phyloP scores from a whole-genome alignment of 2,113 vertebrate genomes.

The Poicephalus gulielmi region DNA sequence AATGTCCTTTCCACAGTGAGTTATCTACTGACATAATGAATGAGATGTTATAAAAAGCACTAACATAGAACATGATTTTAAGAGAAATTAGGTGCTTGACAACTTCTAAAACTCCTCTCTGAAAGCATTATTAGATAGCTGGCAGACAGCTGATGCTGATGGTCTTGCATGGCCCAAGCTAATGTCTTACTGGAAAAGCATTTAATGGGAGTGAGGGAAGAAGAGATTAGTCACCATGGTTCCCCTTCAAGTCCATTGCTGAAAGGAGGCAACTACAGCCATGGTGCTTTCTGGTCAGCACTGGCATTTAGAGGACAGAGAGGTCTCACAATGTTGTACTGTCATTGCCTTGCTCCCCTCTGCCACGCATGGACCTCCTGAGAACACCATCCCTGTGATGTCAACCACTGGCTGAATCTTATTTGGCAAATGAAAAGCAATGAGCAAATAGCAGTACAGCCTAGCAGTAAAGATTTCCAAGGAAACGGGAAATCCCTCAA shows the following conservation, averaged over 20 bases:
- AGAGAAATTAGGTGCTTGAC: neutral
- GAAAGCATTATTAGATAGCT: neutral
- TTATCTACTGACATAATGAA: neutral
- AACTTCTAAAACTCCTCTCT: neutral
- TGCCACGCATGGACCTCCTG: neutral
- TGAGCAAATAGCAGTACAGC: neutral
- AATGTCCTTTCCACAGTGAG: neutral
- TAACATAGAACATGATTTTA: neutral
- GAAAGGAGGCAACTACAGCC: neutral
- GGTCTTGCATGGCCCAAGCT: neutral
- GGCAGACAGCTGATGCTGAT: neutral
- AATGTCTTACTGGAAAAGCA: neutral
- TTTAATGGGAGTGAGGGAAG: neutral
- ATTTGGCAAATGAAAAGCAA: neutral
- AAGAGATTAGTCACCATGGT: neutral
- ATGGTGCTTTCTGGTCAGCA: neutral
- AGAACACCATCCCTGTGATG: fast-evolving
- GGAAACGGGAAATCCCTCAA: neutral
- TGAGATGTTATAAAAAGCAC: neutral
- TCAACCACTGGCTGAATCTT: neutral
- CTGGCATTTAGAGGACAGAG: neutral
- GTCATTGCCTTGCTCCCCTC: neutral
- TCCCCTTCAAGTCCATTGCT: neutral
- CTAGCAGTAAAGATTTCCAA: neutral
- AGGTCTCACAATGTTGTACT: neutral